Base-by-base conservation (phyloP, 2,888 invertebrate species). In the Chrysolina americana region DNA sequence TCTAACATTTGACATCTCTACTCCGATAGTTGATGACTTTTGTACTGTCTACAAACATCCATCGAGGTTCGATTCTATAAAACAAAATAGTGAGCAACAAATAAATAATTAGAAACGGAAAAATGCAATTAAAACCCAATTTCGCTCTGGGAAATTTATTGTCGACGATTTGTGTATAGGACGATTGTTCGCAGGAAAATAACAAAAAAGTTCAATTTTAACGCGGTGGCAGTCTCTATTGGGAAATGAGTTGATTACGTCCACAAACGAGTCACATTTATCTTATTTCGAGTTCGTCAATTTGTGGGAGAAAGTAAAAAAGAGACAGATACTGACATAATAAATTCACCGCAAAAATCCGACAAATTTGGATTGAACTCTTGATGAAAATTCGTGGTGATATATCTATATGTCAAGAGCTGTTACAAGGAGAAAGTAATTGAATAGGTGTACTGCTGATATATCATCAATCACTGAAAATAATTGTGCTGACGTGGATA, bases 161-260 rank as follows among this genome's bases (percentile, higher is more conserved):
- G 70, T 53, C 73, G 65, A 76, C 74, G 73, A 78, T 78, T 78
- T 76, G 78, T 76, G 71, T 78, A 78, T 76, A 68, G 65, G 71
- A 56, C 72, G 62, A 66, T 70, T 76, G 53, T 48, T 23, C 63
- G 70, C 59, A 48, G 50, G 41, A 65, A 75, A 74, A 71, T 68
- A 71, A 68, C 65, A 75, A 68, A 73, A 59, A 62, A 48, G 59
- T 74, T 63, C 66, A 64, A 71, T 71, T 70, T 71, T 41, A 44
- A 28, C 28, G 41, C 23, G n/a, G 70, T 15, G 68, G 65, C 68
- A 68, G 65, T 68, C 62, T 71, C 71, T 70, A 70, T 74, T 70
- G 75, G 79, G 81, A 81, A 83, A 82, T 82, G 80, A 81, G 81
- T 81, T 80, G 81, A 81, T 83, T 82, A 81, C 79, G 73, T 76